A percentile compares a stretch with the other conserved stretches of the same genome.
Conservation (phyloP, 37 sponge, comb jelly and placozoan species). For the Haliclona indistincta region DNA sequence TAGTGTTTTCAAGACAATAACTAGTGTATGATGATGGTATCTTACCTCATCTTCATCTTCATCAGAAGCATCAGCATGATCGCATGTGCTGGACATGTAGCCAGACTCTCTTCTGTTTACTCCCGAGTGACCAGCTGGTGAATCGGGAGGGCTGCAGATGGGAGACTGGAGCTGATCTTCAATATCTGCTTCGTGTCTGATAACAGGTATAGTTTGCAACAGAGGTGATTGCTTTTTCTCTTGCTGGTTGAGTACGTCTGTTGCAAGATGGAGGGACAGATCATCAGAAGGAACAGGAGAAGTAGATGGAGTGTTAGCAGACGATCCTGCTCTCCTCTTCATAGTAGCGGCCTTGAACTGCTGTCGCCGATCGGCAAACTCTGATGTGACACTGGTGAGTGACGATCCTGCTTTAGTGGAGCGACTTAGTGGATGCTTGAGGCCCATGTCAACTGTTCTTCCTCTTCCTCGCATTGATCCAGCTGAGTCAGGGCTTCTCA, state of each 20-base stretch:
- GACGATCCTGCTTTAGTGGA: conserved; percentile 61
- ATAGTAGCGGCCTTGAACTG: conserved; percentile 59
- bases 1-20: too few relatives aligned
- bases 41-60: conserved; percentile 4
- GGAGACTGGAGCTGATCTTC: conserved; percentile 42
- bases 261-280: neutral
- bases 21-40: too few relatives aligned
- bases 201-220: conserved; percentile 29
- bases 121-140: conserved; percentile 18
- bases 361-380: conserved; percentile 50
- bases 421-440: conserved; percentile 5
- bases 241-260: neutral
- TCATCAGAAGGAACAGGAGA: neutral
- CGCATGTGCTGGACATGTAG: conserved; percentile 67
- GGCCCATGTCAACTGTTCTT: too few relatives aligned
- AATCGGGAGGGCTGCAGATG: conserved; percentile 26
- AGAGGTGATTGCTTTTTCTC: neutral
- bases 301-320: neutral
- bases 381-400: conserved; percentile 59
- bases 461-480: neutral
- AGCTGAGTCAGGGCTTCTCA: too few relatives aligned
- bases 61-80: conserved; percentile 11
- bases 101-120: conserved; percentile 59
- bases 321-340: conserved; percentile 24
- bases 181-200: conserved; percentile 27